phyloP scores from a whole-genome alignment of 2,888 invertebrate species.

The Sphaerophoria rueppellii region DNA sequence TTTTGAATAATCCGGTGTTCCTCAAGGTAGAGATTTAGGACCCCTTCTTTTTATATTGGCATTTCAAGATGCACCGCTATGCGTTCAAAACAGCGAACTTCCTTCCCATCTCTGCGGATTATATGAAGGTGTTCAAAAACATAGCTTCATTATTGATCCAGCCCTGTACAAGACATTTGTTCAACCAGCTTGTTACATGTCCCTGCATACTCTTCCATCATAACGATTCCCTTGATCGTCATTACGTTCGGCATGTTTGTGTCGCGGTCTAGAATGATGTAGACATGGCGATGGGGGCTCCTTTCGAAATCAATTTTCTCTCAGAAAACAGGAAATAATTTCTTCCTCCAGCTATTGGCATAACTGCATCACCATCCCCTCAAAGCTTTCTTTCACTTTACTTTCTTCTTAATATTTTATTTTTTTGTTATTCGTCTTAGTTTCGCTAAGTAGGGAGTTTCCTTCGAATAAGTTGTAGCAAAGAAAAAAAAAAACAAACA shows the following conservation, averaged over 20 bases:
- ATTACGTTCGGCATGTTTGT: conserved; percentile 36
- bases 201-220: conserved; percentile 16
- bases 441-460: conserved; percentile 57
- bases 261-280: conserved; percentile 17
- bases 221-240: conserved; percentile 45
- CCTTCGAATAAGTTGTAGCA: conserved; percentile 45
- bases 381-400: neutral
- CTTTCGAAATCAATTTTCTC: conserved; percentile 65
- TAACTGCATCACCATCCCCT: neutral
- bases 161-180: neutral
- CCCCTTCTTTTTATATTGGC: no score
- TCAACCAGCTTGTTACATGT: neutral
- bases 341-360: conserved; percentile 42
- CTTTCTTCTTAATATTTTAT: neutral
- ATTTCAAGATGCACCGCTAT: no score
- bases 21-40: no score
- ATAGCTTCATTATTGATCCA: neutral
- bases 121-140: no score
- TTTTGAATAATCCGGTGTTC: no score
- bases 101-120: no score
- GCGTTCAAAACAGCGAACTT: no score
- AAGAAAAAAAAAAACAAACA: conserved; percentile 2
- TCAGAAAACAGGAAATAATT: conserved; percentile 59
- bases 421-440: conserved; percentile 36
- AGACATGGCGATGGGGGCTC: neutral